phyloP scores from a whole-genome alignment of 2,888 invertebrate genomes.

The Ectobius pallidus region DNA sequence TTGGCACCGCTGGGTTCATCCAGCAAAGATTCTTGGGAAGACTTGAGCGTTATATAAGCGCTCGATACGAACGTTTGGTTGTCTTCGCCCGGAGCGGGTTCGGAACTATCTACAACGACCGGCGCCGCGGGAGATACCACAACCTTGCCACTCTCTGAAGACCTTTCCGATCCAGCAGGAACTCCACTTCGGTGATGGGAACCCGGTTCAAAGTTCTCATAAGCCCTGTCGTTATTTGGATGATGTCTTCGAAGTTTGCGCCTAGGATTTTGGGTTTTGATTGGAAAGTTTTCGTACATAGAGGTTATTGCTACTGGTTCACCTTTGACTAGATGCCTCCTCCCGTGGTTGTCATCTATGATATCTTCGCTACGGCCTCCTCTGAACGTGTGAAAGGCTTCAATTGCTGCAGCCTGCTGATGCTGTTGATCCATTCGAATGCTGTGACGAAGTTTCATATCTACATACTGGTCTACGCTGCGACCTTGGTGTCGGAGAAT shows the following conservation, averaged over 20 bases:
- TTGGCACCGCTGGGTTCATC: constrained; percentile 55
- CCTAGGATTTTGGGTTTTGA: constrained; percentile 75
- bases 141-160: not conserved
- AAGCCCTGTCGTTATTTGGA: constrained; percentile 58
- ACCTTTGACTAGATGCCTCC: constrained; percentile 52
- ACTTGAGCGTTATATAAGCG: constrained; percentile 62
- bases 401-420: not conserved
- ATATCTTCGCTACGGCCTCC: constrained; percentile 52
- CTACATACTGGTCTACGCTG: constrained; percentile 79
- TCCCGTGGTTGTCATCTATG: constrained; percentile 58
- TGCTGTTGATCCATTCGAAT: not conserved
- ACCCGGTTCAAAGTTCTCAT: constrained; percentile 66
- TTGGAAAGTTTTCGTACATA: constrained; percentile 72
- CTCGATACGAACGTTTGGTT: constrained; percentile 60
- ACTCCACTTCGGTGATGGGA: constrained; percentile 44
- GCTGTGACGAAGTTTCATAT: constrained; percentile 56
- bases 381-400: constrained; percentile 17
- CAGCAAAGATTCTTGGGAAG: constrained; percentile 66
- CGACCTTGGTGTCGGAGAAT: constrained; percentile 67
- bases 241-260: constrained; percentile 66
- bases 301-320: constrained; percentile 77
- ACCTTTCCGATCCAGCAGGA: too few species aligned
- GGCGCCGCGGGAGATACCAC: not conserved
- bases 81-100: constrained; percentile 45
- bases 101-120: constrained; percentile 46